These are phyloP conservation scores for Conistra vaccinii DNA, from an alignment of 2,888 invertebrate genomes.

Conservation along the genomic window DNA sequence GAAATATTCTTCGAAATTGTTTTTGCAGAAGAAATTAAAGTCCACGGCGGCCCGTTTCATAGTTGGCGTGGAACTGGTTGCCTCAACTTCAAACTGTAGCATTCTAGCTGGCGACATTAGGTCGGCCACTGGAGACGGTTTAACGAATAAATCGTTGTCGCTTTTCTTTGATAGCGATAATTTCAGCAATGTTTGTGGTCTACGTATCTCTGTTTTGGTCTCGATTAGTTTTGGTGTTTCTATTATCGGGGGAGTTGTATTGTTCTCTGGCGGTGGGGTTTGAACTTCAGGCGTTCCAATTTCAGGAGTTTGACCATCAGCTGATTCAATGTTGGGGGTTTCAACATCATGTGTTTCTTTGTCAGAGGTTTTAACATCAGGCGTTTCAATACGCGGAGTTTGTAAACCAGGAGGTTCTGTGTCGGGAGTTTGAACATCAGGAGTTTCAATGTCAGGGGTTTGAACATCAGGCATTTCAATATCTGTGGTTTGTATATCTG, in stretches of 20 bases:
- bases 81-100: slow-evolving; percentile 85
- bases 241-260: slow-evolving; percentile 71
- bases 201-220: slow-evolving; percentile 65
- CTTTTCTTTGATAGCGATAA: slow-evolving; percentile 79
- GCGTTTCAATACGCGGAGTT: slow-evolving; percentile 26
- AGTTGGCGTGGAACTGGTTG: slow-evolving; percentile 83
- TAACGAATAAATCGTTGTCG: slow-evolving; percentile 81
- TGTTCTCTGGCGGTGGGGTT: slow-evolving; percentile 38
- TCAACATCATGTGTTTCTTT: slow-evolving; percentile 5
- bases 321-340: slow-evolving; percentile 53
- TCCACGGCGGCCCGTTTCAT: slow-evolving; percentile 87
- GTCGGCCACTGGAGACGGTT: slow-evolving; percentile 83
- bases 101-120: slow-evolving; percentile 87
- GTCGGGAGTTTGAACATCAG: slow-evolving; percentile 35
- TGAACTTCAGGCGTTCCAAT: slow-evolving; percentile 58
- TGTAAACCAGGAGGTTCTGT: slow-evolving; percentile 3
- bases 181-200: slow-evolving; percentile 76
- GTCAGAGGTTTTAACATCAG: slow-evolving; percentile 26
- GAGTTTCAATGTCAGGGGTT: slow-evolving; percentile 47
- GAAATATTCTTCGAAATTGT: slow-evolving; percentile 82
- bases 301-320: slow-evolving; percentile 20
- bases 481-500: slow-evolving; percentile 38
- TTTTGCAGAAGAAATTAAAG: slow-evolving; percentile 85
- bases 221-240: slow-evolving; percentile 76
- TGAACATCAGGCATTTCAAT: neutral